Base-by-base conservation (phyloP, 2,888 invertebrate species). In the Cosmia trapezina region DNA sequence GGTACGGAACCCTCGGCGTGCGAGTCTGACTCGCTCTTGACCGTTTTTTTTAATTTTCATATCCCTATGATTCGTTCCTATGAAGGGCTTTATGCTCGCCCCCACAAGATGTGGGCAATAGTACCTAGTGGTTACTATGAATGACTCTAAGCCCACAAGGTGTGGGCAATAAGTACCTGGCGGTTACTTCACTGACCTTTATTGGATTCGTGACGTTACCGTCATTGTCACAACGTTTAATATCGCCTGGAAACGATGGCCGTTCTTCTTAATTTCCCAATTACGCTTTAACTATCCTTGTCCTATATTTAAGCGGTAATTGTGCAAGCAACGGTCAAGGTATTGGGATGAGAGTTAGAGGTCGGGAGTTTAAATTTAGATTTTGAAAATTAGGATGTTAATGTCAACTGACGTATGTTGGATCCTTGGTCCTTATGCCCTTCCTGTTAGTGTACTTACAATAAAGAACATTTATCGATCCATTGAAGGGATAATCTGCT, bases 151-250 rank as follows among this genome's bases (percentile, higher is more conserved):
- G 4, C 22, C n/a, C n/a, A 57, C 14, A 33, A 12, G 11, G 1
- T 49, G 22, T 43, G 9, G 9, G 19, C 8, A 11, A 28, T 19
- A 19, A 19, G 62, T n/a, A 9, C 12, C 2, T 47, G 14, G 28
- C 22, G 28, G 43, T 17, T 14, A 73, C 0, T 33, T 37, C 19
- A 57, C 14, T n/a, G 19, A 6, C 28, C 37, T 28, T n/a, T 17
- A 45, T 12, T 14, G 3, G 6, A 6, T 37, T 51, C 28, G 7
- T 51, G 49, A 65, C 37, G 17, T 73, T 17, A 75, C 33, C 19
- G 7, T n/a, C 22, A 37, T 9, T 75, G 12, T 7, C 45, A 45
- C 45, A 22, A 51, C 66, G 28, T 57, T 75, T 73, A 19, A 43
- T 51, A 45, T 51, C 19, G 28, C 7, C 37, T n/a, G 22, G 37